These are phyloP conservation scores for Cheiracanthium punctorium DNA, from an alignment of 2,888 invertebrate species.

Conservation along the genomic window DNA sequence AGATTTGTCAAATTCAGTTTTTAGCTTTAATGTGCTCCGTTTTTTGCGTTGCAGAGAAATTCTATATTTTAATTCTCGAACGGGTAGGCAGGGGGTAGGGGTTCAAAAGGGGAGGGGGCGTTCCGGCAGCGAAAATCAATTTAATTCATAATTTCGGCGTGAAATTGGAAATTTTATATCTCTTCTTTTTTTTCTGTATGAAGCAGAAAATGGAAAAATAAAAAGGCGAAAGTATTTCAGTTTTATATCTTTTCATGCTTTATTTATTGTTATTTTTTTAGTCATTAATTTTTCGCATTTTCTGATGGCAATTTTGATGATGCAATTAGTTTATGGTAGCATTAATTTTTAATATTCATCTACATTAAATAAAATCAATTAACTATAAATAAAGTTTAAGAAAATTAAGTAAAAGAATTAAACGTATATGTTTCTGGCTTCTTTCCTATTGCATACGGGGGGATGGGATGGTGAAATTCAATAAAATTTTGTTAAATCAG, in stretches of 20 bases:
- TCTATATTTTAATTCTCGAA: not conserved
- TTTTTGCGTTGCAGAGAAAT: not conserved
- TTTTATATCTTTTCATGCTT: not conserved
- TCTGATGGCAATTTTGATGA: too few relatives aligned
- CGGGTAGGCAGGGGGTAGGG: not conserved
- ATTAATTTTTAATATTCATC: too few relatives aligned
- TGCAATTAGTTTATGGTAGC: too few relatives aligned
- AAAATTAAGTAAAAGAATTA: too few relatives aligned
- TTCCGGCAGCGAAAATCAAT: constrained; percentile 54
- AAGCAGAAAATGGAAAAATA: not conserved
- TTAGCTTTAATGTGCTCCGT: not conserved
- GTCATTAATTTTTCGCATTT: too few relatives aligned
- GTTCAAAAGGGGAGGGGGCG: not conserved
- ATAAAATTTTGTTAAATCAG: too few relatives aligned
- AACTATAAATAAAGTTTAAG: too few relatives aligned
- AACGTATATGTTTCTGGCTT: too few relatives aligned
- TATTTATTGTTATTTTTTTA: not conserved
- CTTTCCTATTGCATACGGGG: too few relatives aligned
- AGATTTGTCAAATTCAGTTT: constrained; percentile 4
- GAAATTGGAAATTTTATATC: constrained; percentile 3
- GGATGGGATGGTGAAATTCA: too few relatives aligned
- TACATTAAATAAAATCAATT: too few relatives aligned
- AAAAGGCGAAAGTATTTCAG: not conserved
- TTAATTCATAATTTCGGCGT: constrained; percentile 66
- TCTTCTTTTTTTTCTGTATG: not conserved